Conservation (phyloP, 2,797 vertebrate species). For the Smutsia temminckii region DNA sequence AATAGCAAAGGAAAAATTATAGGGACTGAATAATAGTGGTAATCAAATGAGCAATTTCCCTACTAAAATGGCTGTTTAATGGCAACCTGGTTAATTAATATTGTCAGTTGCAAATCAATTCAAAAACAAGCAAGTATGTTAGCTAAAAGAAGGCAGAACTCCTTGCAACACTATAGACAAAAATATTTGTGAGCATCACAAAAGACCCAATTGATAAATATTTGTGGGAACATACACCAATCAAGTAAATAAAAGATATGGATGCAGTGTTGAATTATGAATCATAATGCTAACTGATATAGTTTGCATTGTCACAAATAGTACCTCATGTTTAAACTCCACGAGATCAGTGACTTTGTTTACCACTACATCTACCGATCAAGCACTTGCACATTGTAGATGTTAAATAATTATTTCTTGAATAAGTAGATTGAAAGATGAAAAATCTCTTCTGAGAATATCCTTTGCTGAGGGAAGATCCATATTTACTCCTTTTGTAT, state of each 20-base stretch:
- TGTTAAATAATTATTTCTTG: conserved; percentile 14
- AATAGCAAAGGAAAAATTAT: conserved; percentile 64
- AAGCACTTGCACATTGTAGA: neutral
- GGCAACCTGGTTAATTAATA: conserved; percentile 51
- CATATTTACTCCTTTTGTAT: neutral
- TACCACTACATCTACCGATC: neutral
- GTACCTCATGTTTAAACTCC: neutral
- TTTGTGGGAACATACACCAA: neutral
- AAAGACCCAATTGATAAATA: neutral
- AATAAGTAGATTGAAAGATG: neutral
- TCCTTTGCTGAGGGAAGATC: neutral
- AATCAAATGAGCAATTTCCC: conserved; percentile 71
- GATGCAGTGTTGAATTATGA: neutral
- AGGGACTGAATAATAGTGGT: conserved; percentile 58
- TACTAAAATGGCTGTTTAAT: conserved; percentile 42
- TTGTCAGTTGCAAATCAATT: conserved; percentile 43
- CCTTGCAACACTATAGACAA: conserved; percentile 10
- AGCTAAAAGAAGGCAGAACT: neutral
- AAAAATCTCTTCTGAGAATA: neutral
- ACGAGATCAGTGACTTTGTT: neutral
- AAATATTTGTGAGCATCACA: neutral
- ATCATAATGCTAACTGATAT: neutral
- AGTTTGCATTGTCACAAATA: neutral
- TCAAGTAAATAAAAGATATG: neutral
- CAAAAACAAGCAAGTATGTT: conserved; percentile 25